Conservation (phyloP, 2,888 invertebrate species). For the Yponomeuta plumbellus region DNA sequence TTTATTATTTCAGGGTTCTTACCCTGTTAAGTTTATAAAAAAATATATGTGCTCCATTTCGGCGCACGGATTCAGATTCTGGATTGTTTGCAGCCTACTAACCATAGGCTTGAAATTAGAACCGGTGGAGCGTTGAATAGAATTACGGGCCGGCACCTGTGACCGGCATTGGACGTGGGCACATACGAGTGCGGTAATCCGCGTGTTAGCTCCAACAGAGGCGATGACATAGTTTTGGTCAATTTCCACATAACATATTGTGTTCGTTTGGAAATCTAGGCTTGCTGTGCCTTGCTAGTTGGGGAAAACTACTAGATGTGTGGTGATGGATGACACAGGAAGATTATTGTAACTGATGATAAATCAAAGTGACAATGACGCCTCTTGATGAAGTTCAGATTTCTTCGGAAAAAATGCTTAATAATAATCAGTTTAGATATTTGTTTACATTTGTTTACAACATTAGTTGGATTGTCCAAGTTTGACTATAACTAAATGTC, state of each 20-base stretch:
- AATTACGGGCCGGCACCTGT: not conserved
- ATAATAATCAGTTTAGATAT: too few relatives aligned
- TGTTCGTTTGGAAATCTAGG: not conserved
- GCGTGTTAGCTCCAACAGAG: not conserved
- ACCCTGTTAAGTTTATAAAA: not conserved
- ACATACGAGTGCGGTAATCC: not conserved
- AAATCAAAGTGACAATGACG: too few relatives aligned
- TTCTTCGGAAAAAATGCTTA: too few relatives aligned
- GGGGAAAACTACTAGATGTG: not conserved
- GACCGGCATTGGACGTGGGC: not conserved
- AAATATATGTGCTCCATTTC: not conserved
- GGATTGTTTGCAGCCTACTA: not conserved
- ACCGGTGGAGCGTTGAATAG: not conserved
- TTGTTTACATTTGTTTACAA: too few relatives aligned
- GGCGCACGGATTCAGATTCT: not conserved
- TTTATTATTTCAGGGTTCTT: not conserved
- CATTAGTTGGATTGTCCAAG: too few relatives aligned
- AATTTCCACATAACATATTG: not conserved
- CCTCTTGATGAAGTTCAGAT: too few relatives aligned
- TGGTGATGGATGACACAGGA: too few relatives aligned
- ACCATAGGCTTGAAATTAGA: not conserved
- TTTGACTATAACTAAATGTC: too few relatives aligned
- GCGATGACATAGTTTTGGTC: not conserved
- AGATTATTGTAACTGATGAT: too few relatives aligned
- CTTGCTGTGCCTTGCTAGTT: not conserved